Percentiles rank a stretch among this genome's conserved stretches.
Evolutionary conservation across 2,797 vertebrate genomes (phyloP).

Genomic region (Macroramphosus scolopax): DNA sequence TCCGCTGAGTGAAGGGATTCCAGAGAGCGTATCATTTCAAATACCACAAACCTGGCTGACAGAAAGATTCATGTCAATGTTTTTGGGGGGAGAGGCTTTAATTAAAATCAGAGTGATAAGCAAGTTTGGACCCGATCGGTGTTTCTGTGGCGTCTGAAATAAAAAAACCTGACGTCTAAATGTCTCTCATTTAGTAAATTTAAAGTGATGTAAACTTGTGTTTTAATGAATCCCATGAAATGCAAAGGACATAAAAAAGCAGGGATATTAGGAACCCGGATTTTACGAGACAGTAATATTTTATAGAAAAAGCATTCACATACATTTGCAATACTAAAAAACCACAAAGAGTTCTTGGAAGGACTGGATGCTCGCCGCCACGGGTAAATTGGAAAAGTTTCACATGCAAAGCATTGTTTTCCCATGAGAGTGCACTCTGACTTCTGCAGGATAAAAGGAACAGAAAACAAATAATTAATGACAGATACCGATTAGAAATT

Average conservation of each 20-base stretch:
- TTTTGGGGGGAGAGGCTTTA: not conserved
- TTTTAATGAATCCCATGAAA: slow-evolving; percentile 66
- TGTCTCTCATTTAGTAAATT: slow-evolving; percentile 22
- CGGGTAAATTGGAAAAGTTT: slow-evolving; percentile 47
- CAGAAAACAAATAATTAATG: slow-evolving; percentile 9
- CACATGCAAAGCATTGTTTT: slow-evolving; percentile 36
- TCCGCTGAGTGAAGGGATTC: slow-evolving; percentile 25
- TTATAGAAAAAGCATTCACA: slow-evolving; percentile 57
- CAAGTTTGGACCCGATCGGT: not conserved
- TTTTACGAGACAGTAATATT: slow-evolving; percentile 55
- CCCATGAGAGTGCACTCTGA: slow-evolving; percentile 25
- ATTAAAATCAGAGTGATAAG: not conserved
- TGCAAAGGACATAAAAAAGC: slow-evolving; percentile 22
- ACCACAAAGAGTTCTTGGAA: slow-evolving; percentile 58
- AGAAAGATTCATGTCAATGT: slow-evolving; percentile 21
- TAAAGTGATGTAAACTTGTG: slow-evolving; percentile 37
- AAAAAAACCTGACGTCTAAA: slow-evolving; percentile 22
- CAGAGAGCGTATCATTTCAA: slow-evolving; percentile 38
- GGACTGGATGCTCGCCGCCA: slow-evolving; percentile 32
- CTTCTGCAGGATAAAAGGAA: too few relatives aligned
- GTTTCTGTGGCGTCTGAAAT: slow-evolving; percentile 32
- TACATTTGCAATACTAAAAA: slow-evolving; percentile 50
- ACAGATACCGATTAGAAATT: too few relatives aligned
- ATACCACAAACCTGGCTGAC: slow-evolving; percentile 43
- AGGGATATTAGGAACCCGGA: slow-evolving; percentile 29